phyloP scores from a whole-genome alignment of 1,140 invertebrate species.

The silkworm (Bombyx mori) region DNA sequence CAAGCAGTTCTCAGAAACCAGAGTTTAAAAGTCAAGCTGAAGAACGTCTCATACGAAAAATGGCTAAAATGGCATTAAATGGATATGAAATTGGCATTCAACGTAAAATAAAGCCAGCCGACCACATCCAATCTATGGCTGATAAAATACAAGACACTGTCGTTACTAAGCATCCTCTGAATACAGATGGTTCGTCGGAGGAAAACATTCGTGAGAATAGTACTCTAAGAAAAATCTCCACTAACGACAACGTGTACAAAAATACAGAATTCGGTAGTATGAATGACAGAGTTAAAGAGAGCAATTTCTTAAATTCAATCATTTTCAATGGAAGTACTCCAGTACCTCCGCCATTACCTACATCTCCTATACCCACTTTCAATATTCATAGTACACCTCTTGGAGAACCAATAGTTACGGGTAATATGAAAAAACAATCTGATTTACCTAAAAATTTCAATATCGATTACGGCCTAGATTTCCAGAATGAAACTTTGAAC shows the following conservation, averaged over 20 bases:
- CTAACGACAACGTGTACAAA: slow-evolving; percentile 18
- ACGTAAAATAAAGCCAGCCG: slow-evolving; percentile 66
- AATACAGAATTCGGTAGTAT: slow-evolving; percentile 25
- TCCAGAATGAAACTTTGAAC: slow-evolving; percentile 18
- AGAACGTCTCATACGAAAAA: slow-evolving; percentile 71
- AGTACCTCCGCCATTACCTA: slow-evolving; percentile 51
- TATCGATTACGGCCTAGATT: slow-evolving; percentile 15
- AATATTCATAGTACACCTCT: slow-evolving; percentile 40
- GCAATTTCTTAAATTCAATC: slow-evolving; percentile 12
- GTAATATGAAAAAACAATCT: slow-evolving; percentile 26
- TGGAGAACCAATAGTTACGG: slow-evolving; percentile 24
- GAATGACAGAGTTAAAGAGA: slow-evolving; percentile 33
- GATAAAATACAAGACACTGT: slow-evolving; percentile 69
- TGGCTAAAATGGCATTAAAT: slow-evolving; percentile 70
- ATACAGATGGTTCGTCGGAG: slow-evolving; percentile 40
- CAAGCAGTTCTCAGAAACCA: slow-evolving; percentile 44
- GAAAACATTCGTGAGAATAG: slow-evolving; percentile 45
- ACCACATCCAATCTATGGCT: slow-evolving; percentile 67
- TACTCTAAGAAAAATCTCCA: slow-evolving; percentile 35
- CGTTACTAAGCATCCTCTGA: slow-evolving; percentile 66
- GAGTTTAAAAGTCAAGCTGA: slow-evolving; percentile 73
- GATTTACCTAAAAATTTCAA: slow-evolving; percentile 31
- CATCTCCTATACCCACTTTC: slow-evolving; percentile 46
- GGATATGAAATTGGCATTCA: slow-evolving; percentile 70
- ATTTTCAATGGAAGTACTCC: slow-evolving; percentile 3